Conservation (phyloP, 2,113 vertebrate genomes). For the Motacilla tschutschensis region DNA sequence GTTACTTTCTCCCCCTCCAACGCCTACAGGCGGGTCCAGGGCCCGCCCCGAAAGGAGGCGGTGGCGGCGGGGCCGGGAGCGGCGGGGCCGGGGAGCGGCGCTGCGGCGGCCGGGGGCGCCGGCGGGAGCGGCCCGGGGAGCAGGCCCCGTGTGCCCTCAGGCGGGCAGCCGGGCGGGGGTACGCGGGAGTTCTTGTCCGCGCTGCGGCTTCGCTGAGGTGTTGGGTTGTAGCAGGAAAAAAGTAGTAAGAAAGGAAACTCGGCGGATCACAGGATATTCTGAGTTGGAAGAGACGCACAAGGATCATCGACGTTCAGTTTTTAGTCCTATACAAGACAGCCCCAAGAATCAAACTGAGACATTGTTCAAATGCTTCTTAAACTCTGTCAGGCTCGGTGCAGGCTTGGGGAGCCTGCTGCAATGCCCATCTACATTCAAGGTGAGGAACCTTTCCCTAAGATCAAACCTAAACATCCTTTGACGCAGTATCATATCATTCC, state of each 20-base stretch:
- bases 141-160: too few species aligned
- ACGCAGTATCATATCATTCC: neutral
- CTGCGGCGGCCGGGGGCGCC: too few species aligned
- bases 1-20: too few species aligned
- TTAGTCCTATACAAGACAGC: too few species aligned
- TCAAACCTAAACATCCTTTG: neutral
- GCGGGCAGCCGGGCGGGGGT: neutral
- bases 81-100: too few species aligned
- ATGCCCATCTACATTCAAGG: rapidly evolving
- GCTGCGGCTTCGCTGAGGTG: too few species aligned
- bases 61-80: too few species aligned
- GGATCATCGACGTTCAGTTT: neutral
- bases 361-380: neutral
- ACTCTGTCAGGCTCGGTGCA: neutral
- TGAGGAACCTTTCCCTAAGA: neutral
- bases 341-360: neutral
- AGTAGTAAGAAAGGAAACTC: too few species aligned
- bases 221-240: too few species aligned
- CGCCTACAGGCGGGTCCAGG: too few species aligned
- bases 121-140: too few species aligned
- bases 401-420: neutral
- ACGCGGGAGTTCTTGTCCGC: rapidly evolving
- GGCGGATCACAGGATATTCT: neutral
- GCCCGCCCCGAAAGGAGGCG: too few species aligned
- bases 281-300: neutral